Base-by-base conservation (phyloP, 1,140 invertebrate species). In the Drosophila trapezifrons region DNA sequence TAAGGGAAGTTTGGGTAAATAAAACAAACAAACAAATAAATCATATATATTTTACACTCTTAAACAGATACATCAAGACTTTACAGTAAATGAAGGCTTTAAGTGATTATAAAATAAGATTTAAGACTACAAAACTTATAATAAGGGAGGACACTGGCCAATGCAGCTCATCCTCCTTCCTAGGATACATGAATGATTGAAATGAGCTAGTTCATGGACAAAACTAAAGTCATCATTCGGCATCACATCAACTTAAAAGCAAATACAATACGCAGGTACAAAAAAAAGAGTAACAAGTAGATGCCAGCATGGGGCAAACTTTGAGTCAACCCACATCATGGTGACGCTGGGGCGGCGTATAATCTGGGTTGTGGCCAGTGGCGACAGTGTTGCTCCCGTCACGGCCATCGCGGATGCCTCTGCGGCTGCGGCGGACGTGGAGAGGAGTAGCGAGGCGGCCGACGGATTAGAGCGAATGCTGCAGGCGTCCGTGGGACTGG, bases 381-480 rank as follows among this genome's bases (percentile, higher is more conserved):
- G 91, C 20, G 91, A 92, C 8, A 92, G 72, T 12, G 91, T 90
- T 32, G 91, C 83, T 22, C 91, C 84, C 22, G 75, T 67, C 13
- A 87, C 51, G 27, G 89, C 76, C 73, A 76, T 77, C 15, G 90
- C 87, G 3, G 90, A 80, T 4, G 77, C 90, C 58, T 85, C 81
- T 7, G 81, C 85, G 51, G 89, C 81, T 7, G 82, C 82, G n/a
- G 85, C 76, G n/a, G 85, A 83, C 4, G 79, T 90, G 63, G 76
- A 78, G 3, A 92, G 83, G 43, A 92, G 65, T n/a, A 91, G 64
- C 4, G 91, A 92, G 22, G 91, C 90, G n/a, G 91, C 90, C 49
- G 90, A 92, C 4, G 91, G 91, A 78, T 92, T 92, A 7, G 91
- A 92, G 32, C 91, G 91, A n/a, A 92, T 91, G 60, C 90, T 91